phyloP scores from a whole-genome alignment of 2,113 vertebrate genomes.

The Cyprinodon tularosa region DNA sequence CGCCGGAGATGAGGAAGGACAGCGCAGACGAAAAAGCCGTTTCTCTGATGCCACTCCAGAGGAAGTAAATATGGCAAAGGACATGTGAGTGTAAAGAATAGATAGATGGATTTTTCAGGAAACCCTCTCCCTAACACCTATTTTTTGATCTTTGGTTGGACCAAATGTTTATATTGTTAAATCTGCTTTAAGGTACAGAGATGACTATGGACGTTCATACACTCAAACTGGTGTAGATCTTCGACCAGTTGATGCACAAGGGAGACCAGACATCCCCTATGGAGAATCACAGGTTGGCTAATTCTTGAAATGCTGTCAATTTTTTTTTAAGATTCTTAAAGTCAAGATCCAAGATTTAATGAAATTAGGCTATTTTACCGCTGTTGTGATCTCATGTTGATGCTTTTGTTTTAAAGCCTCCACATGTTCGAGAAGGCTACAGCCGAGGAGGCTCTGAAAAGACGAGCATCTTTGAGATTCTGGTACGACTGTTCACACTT shows the following conservation, averaged over 20 bases:
- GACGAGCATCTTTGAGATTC: constrained; percentile 67
- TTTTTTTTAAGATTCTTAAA: background rate
- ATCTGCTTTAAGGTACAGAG: constrained; percentile 33
- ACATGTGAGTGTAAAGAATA: constrained; percentile 52
- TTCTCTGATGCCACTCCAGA: constrained; percentile 75
- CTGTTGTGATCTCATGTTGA: constrained; percentile 2
- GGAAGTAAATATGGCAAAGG: constrained; percentile 58
- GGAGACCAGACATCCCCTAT: constrained; percentile 26
- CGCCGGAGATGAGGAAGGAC: background rate
- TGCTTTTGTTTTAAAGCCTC: constrained; percentile 22
- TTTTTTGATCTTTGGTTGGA: background rate
- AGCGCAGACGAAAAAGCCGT: constrained; percentile 65
- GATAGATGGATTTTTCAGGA: background rate
- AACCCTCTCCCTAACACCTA: background rate
- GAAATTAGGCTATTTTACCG: background rate
- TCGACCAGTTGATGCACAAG: background rate
- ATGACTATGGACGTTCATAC: constrained; percentile 24
- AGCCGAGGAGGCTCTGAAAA: constrained; percentile 27
- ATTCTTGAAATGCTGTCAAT: background rate
- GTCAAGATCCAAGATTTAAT: background rate
- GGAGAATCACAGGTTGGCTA: constrained; percentile 44
- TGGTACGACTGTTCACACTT: constrained; percentile 62
- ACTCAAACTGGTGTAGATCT: constrained; percentile 12
- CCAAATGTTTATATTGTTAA: constrained; percentile 7
- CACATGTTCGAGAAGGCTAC: constrained; percentile 25